A percentile compares a stretch with the other conserved stretches of the same genome.
Evolutionary conservation across 1,140 invertebrate species (phyloP).

Genomic region (Antheraea pernyi): DNA sequence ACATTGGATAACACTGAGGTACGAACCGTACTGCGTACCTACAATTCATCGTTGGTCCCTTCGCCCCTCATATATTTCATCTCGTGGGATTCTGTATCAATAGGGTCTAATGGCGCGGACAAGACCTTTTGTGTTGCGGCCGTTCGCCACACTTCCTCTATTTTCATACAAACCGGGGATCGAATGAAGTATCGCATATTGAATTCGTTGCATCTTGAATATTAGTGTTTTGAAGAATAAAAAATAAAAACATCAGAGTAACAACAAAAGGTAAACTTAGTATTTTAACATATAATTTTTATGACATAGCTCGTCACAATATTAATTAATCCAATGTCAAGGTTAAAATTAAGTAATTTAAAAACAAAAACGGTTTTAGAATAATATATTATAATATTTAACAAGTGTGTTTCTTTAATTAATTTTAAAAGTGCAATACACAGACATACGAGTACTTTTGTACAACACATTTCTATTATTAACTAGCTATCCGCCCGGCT

Average conservation of each 20-base stretch:
- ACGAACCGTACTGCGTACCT: background rate
- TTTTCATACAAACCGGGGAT: constrained; percentile 9
- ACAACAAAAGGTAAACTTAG: no score
- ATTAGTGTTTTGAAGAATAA: background rate
- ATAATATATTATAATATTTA: no score
- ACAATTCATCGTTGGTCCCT: background rate
- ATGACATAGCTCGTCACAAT: no score
- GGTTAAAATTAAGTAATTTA: no score
- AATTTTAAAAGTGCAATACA: background rate
- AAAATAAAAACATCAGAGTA: background rate
- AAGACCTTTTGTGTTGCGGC: constrained; percentile 38
- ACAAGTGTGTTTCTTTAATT: no score
- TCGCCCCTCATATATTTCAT: constrained; percentile 47
- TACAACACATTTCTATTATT: no score
- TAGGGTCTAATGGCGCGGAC: constrained; percentile 57
- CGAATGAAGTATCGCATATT: background rate
- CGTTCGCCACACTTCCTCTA: background rate
- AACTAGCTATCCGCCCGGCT: no score
- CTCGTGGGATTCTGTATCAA: constrained; percentile 48
- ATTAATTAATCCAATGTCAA: no score
- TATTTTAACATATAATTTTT: no score
- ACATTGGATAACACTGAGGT: background rate
- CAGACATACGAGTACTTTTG: no score
- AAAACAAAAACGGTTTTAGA: no score
- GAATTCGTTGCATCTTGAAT: background rate